phyloP scores from a whole-genome alignment of 2,113 vertebrate genomes.

The Phalacrocorax pelagicus region DNA sequence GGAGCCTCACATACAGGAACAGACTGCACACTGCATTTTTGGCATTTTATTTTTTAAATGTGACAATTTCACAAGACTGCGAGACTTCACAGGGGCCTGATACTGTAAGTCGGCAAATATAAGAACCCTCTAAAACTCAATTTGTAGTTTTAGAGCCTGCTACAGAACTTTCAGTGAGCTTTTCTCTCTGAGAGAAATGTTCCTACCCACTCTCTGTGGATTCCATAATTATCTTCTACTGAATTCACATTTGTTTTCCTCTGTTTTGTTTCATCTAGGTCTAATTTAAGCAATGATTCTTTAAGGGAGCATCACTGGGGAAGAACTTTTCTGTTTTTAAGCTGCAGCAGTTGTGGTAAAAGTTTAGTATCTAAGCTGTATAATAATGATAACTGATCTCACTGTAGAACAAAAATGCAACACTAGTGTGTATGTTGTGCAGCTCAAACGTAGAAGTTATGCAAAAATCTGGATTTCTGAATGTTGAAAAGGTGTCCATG shows the following conservation, averaged over 20 bases:
- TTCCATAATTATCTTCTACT: neutral
- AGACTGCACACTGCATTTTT: neutral
- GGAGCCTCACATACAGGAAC: neutral
- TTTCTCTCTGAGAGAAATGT: neutral
- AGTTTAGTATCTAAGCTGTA: neutral
- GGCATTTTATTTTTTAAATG: neutral
- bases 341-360: neutral
- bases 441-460: neutral
- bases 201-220: rapidly evolving
- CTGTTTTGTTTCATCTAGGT: neutral
- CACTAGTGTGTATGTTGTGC: neutral
- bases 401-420: neutral
- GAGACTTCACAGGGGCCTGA: neutral
- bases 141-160: neutral
- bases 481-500: neutral
- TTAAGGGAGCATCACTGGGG: neutral
- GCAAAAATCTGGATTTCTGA: neutral
- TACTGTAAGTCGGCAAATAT: no score
- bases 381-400: neutral
- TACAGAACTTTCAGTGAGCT: neutral
- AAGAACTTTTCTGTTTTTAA: neutral
- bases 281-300: neutral
- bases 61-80: neutral
- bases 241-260: neutral
- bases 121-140: no score